phyloP scores from a whole-genome alignment of 2,797 vertebrate genomes.

The Galago senegalensis region DNA sequence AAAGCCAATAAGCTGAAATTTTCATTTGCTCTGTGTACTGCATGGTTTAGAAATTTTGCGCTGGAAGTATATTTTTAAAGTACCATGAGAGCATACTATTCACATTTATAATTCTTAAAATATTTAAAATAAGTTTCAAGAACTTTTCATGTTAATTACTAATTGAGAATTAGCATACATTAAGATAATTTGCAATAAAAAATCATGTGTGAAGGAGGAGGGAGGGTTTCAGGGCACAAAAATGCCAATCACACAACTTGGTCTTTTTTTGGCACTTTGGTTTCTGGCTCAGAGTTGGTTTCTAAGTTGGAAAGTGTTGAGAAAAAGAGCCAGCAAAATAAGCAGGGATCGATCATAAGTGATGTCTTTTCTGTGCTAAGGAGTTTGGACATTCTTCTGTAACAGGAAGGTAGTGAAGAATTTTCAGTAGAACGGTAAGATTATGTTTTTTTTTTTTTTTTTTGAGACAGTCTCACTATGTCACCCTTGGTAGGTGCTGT shows the following conservation, averaged over 20 bases:
- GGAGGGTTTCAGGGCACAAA: not conserved
- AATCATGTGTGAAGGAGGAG: not conserved
- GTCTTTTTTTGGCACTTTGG: not conserved
- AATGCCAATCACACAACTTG: not conserved
- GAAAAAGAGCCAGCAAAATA: not conserved
- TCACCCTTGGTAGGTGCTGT: too few species aligned
- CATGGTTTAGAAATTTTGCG: constrained; percentile 25
- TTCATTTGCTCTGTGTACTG: constrained; percentile 16
- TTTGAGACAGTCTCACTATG: too few species aligned
- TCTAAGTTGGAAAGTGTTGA: not conserved
- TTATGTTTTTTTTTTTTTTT: not conserved
- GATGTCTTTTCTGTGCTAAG: not conserved
- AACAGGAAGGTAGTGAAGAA: not conserved
- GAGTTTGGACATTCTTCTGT: constrained; percentile 2
- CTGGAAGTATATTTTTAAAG: not conserved
- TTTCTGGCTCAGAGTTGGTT: not conserved
- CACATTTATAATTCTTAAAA: constrained; percentile 3
- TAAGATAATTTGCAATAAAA: constrained; percentile 34
- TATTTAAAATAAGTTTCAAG: not conserved
- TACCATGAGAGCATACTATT: constrained; percentile 27
- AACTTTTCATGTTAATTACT: not conserved
- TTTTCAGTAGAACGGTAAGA: not conserved
- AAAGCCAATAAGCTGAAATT: not conserved
- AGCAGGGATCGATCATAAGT: not conserved
- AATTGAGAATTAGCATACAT: not conserved